A percentile compares a stretch with the other conserved stretches of the same genome.
phyloP scores from a whole-genome alignment of 2,888 invertebrate species.

The Caradrina clavipalpis region DNA sequence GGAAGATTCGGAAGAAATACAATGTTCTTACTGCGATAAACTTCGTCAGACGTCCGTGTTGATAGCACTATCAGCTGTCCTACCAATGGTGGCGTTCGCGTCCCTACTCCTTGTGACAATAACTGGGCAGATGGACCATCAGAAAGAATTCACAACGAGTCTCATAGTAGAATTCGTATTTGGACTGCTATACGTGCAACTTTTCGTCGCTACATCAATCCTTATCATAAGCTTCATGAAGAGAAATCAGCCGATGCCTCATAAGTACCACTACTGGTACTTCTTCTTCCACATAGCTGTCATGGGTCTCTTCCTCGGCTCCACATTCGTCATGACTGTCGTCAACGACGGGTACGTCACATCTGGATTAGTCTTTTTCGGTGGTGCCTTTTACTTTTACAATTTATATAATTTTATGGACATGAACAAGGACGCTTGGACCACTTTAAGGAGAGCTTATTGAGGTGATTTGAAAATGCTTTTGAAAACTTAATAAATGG shows the following conservation, averaged over 20 bases:
- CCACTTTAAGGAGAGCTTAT: constrained; percentile 69
- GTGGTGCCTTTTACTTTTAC: constrained; percentile 71
- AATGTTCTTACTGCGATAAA: constrained; percentile 74
- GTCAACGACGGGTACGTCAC: constrained; percentile 68
- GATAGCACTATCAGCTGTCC: constrained; percentile 77
- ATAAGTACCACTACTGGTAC: constrained; percentile 78
- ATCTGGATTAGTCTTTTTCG: constrained; percentile 63
- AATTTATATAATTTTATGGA: constrained; percentile 69
- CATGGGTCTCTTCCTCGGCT: constrained; percentile 71
- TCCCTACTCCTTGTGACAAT: constrained; percentile 72
- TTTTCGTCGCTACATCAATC: constrained; percentile 77
- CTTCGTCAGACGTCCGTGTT: constrained; percentile 74
- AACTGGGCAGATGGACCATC: constrained; percentile 59
- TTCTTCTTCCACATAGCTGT: constrained; percentile 73
- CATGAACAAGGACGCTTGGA: constrained; percentile 66
- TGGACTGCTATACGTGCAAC: constrained; percentile 76
- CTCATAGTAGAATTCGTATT: constrained; percentile 77
- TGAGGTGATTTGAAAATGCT: constrained; percentile 63
- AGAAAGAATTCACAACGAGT: constrained; percentile 63
- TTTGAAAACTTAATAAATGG: constrained; percentile 63
- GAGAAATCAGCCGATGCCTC: constrained; percentile 66
- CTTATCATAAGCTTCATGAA: constrained; percentile 74
- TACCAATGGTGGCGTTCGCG: constrained; percentile 79
- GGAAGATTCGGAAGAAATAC: constrained; percentile 74
- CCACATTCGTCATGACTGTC: constrained; percentile 72